Evolutionary conservation across 2,797 vertebrate genomes (phyloP).

Genomic region (Clarias laeviceps): DNA sequence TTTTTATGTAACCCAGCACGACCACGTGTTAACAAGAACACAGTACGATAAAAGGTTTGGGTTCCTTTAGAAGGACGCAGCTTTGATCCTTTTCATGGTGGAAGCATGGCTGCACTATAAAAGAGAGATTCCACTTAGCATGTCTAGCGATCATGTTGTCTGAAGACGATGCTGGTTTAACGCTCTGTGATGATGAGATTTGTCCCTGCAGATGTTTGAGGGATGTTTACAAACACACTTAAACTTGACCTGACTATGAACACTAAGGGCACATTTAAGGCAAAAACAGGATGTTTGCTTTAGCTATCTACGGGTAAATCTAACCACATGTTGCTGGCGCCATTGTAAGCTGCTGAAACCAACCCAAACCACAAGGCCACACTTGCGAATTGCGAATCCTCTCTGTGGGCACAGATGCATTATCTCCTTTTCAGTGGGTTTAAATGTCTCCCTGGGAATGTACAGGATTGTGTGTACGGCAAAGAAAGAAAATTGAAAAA

Average conservation of each 20-base stretch:
- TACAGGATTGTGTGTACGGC: slow-evolving; percentile 5
- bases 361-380: slow-evolving; percentile 32
- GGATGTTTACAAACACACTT: not conserved
- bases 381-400: slow-evolving; percentile 24
- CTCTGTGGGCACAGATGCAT: slow-evolving; percentile 40
- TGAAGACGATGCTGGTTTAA: not conserved
- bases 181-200: not conserved
- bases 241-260: slow-evolving; percentile 12
- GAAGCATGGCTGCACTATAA: no score
- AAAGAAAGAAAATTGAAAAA: slow-evolving; percentile 51
- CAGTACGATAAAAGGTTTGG: not conserved
- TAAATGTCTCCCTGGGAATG: slow-evolving; percentile 16
- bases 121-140: not conserved
- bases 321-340: slow-evolving; percentile 50
- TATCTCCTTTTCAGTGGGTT: slow-evolving; percentile 40
- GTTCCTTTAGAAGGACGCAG: not conserved
- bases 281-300: slow-evolving; percentile 19
- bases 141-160: not conserved
- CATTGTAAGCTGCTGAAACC: slow-evolving; percentile 45
- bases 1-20: not conserved
- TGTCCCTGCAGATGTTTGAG: not conserved
- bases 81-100: not conserved
- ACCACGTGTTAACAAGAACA: not conserved
- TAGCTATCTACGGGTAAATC: slow-evolving; percentile 25
- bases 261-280: not conserved